phyloP scores from a whole-genome alignment of 1,140 invertebrate genomes.

The Microplitis demolitor region DNA sequence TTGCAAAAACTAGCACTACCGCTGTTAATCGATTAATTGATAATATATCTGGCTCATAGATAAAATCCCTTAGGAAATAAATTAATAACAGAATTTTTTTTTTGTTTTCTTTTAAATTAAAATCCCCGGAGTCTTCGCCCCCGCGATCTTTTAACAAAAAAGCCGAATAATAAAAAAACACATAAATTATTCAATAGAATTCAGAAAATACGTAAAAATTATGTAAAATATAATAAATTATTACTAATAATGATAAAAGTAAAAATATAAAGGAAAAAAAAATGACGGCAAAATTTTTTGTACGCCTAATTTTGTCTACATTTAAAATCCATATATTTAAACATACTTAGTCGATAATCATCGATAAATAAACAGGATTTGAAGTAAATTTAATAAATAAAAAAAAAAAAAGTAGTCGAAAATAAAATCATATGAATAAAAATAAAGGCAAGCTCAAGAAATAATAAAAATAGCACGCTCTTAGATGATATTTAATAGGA shows the following conservation, averaged over 20 bases:
- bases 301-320: conserved; percentile 47
- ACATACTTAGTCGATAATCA: background rate
- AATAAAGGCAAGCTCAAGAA: too few species aligned
- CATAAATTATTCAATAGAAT: background rate
- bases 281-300: conserved; percentile 40
- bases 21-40: too few species aligned
- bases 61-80: too few species aligned
- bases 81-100: too few species aligned
- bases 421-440: too few species aligned
- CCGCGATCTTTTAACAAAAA: background rate
- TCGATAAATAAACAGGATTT: background rate
- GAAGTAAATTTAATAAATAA: background rate
- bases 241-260: background rate
- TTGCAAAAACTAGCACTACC: too few species aligned
- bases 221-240: conserved; percentile 1
- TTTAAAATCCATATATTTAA: conserved; percentile 25
- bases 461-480: too few species aligned
- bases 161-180: too few species aligned
- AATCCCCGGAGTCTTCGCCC: too few species aligned
- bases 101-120: too few species aligned
- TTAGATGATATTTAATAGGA: background rate
- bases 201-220: background rate
- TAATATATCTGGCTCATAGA: too few species aligned
- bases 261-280: conserved; percentile 23
- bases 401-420: background rate